Base-by-base conservation (phyloP, 2,888 invertebrate species). In the Drosophila dives region DNA sequence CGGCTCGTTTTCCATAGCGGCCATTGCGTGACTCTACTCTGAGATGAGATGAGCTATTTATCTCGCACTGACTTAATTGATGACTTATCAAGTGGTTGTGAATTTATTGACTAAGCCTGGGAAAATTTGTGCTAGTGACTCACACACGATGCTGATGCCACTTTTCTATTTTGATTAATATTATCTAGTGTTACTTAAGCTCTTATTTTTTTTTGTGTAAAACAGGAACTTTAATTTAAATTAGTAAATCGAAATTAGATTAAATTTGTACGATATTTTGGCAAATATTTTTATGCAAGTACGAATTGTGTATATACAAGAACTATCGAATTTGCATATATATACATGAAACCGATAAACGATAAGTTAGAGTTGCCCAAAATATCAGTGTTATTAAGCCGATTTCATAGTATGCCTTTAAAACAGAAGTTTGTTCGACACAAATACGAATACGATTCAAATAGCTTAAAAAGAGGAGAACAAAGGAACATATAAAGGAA, bases 1-100 rank as follows among this genome's bases (percentile, higher is more conserved):
- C 8, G 91, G 91, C 42, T 82, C 83, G 64, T 87, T 84, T 58
- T 89, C 90, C n/a, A 78, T 74, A 62, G 83, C 77, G 62, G 89
- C 80, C 90, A 91, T 91, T 61, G 61, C 64, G 66, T 65, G 50
- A 50, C 49, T 32, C 26, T 26, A 12, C 59, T 42, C 8, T 60
- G 45, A 12, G 49, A 15, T 36, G 20, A 45, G 45, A 23, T 45
- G 45, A 45, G 45, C 3, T 61, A n/a, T 40, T 63, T 59, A 45
- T 45, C 51, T 64, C 20, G 49, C 55, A 49, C 63, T 71, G 20
- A 12, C 38, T 38, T 15, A 45, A 23, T 45, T 23, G 65, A 69
- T 72, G 75, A 69, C 60, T 76, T 76, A 74, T 72, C 84, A 88
- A 88, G 76, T 86, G 73, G 75, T 79, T 84, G 89, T 62, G 72